Evolutionary conservation across 1,140 invertebrate genomes (phyloP).

Genomic region (Lethrus apterus): DNA sequence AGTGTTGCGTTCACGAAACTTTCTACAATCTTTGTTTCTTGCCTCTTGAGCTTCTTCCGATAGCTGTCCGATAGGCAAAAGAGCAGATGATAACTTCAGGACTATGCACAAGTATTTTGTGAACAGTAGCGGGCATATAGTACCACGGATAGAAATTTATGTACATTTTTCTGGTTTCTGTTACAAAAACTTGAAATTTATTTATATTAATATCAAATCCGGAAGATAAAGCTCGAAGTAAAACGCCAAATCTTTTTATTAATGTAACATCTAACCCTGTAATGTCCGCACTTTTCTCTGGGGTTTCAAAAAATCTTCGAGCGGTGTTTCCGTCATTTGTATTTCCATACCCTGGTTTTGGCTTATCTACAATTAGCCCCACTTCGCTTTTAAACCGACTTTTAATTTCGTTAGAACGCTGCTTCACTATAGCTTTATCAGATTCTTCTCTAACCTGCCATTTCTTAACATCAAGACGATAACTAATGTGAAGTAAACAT

Average conservation of each 20-base stretch:
- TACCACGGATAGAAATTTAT: not conserved
- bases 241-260: not conserved
- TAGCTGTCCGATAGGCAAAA: not conserved
- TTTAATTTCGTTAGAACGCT: not conserved
- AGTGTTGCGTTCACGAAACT: too few relatives aligned
- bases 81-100: not conserved
- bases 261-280: not conserved
- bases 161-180: not conserved
- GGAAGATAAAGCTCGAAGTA: not conserved
- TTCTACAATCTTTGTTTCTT: too few relatives aligned
- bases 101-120: not conserved
- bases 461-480: slow-evolving; percentile 33
- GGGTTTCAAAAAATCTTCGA: not conserved
- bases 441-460: slow-evolving; percentile 22
- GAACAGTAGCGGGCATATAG: not conserved
- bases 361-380: slow-evolving; percentile 4
- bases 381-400: not conserved
- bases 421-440: not conserved
- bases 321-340: not conserved
- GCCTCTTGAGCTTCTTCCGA: slow-evolving; percentile 1
- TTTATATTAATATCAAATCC: too few relatives aligned
- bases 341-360: not conserved
- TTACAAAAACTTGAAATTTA: not conserved
- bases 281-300: too few relatives aligned
- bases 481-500: slow-evolving; percentile 33